Conservation (phyloP, 2,888 invertebrate genomes). For the Synergus japonicus region DNA sequence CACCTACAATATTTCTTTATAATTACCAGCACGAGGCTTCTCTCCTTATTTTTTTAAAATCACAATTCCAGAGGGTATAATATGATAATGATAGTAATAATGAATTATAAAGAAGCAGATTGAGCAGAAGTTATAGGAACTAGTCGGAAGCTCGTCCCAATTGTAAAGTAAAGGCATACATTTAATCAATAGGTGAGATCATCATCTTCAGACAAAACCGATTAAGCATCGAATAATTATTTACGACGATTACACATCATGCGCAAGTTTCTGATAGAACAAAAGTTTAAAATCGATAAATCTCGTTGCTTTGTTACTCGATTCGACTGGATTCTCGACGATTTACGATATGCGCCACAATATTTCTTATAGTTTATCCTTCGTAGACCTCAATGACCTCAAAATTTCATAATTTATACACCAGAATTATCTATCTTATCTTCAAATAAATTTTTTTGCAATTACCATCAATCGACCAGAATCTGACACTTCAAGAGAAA, state of each 20-base stretch:
- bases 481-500: conserved; percentile 2
- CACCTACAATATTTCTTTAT: not conserved
- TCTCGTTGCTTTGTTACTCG: conserved; percentile 52
- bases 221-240: conserved; percentile 48
- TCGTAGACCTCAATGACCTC: not conserved
- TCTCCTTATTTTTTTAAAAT: not conserved
- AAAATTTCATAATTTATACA: not conserved
- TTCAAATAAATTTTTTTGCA: not conserved
- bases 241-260: conserved; percentile 45
- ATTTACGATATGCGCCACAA: conserved; percentile 42
- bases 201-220: conserved; percentile 48
- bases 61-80: not conserved
- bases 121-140: not conserved
- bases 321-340: conserved; percentile 46
- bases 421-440: not conserved
- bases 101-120: not conserved
- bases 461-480: not conserved
- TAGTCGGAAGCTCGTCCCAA: not conserved
- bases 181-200: conserved; percentile 43
- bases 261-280: conserved; percentile 48
- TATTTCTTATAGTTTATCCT: not conserved
- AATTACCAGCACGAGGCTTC: not conserved
- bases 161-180: conserved; percentile 18
- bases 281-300: conserved; percentile 50
- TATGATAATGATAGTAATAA: not conserved